Base-by-base conservation (phyloP, 2,888 invertebrate species). In the Melanargia galathea region DNA sequence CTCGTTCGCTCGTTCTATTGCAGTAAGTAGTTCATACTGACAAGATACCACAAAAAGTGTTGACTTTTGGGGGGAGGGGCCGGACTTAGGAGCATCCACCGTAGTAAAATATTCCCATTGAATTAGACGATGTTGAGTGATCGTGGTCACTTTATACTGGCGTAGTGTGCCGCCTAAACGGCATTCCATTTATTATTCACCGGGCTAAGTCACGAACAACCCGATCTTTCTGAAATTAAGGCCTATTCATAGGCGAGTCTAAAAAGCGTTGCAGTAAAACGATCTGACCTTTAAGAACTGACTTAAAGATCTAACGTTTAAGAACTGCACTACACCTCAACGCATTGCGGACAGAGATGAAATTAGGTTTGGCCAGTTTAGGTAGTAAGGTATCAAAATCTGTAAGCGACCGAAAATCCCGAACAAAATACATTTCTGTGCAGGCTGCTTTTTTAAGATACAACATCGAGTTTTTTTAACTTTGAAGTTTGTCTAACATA, bases 111-210 rank as follows among this genome's bases (percentile, higher is more conserved):
- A 40, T 55, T 55, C 40, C 18, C 45, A 5, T 18, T 51, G 30
- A 16, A 24, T 43, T 11, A 40, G 10, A 40, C 26, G 40, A 16
- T 2, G 11, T 10, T 11, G 43, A n/a, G n/a, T 40, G 22, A 11
- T 43, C 55, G 40, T 43, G 55, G 55, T 55, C 55, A 40, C 55
- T 43, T 22, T 16, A 20, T 16, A 8, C 38, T n/a, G 40, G 24
- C 51, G 4, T 16, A 22, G 10, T 24, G 51, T 52, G 13, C 33
- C 55, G 55, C 22, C 26, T 55, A 55, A 55, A 55, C 43, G 55
- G 40, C 55, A 40, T 26, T 43, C 55, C 55, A 55, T 55, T 43
- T 55, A 55, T 55, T 55, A 55, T 55, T 55, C 55, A 55, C 43
- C 26, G 55, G 55, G 55, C 26, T 26, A 55, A 55, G 55, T 43